Conservation (phyloP, 2,888 invertebrate species). For the Euzophera pinguis region DNA sequence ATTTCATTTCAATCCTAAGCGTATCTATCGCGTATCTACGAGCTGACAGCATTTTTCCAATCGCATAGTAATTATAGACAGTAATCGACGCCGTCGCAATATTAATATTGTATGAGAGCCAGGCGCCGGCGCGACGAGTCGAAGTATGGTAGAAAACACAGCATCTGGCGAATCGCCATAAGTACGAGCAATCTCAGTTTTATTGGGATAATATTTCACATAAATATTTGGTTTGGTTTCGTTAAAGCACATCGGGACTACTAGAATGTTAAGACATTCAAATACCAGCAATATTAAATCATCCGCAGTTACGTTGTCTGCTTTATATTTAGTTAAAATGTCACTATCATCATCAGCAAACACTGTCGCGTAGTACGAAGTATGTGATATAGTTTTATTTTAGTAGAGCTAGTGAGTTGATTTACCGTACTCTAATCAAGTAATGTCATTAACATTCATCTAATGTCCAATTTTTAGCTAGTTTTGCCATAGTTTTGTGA, state of each 20-base stretch:
- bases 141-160: slow-evolving; percentile 26
- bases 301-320: too few species aligned
- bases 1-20: slow-evolving; percentile 1
- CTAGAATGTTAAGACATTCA: too few species aligned
- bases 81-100: slow-evolving; percentile 39
- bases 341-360: too few species aligned
- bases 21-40: slow-evolving; percentile 13
- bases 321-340: too few species aligned
- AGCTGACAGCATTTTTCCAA: slow-evolving; percentile 31
- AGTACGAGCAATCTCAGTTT: neutral
- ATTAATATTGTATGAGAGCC: slow-evolving; percentile 67
- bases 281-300: too few species aligned
- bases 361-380: too few species aligned
- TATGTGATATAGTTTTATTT: too few species aligned
- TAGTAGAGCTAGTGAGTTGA: too few species aligned
- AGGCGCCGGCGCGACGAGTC: slow-evolving; percentile 46
- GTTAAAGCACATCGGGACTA: neutral
- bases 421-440: too few species aligned
- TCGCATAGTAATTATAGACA: slow-evolving; percentile 35
- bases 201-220: neutral
- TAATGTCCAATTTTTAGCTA: too few species aligned
- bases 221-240: neutral
- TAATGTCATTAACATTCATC: too few species aligned
- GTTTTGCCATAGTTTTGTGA: too few species aligned
- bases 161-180: slow-evolving; percentile 23